Base-by-base conservation (phyloP, 2,888 invertebrate species). In the Anoplius nigerrimus region DNA sequence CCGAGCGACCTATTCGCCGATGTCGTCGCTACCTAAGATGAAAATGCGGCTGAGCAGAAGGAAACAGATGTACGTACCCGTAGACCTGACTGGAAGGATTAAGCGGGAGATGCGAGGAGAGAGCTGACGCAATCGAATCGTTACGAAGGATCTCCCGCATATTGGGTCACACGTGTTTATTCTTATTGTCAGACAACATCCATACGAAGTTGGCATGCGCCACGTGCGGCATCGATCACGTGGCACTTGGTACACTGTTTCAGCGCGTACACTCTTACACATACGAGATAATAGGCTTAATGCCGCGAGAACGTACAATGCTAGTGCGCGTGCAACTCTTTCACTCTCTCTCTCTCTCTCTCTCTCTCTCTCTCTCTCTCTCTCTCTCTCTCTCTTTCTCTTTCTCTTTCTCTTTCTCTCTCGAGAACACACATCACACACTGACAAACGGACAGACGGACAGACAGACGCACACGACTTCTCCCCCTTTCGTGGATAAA, bases 111-210 rank as follows among this genome's bases (percentile, higher is more conserved):
- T 34, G 4, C 6, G 34, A 34, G 34, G 8, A 34, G 34, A 34
- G 34, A 2, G 34, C 11, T 11, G 34, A 34, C 34, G 11, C 6
- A 34, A 34, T 34, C 8, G 34, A n/a, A 1, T 6, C 6, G 34
- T 34, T 34, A 34, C 11, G 34, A 34, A 34, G 34, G 34, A 34
- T 34, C 34, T 6, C 34, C 1, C 11, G 11, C n/a, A 34, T 34
- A 34, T 34, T 34, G 18, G n/a, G 76, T 80, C 82, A 84, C 81
- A 82, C 81, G 61, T 78, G 75, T 82, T 84, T 84, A 66, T 76
- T 84, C 48, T 83, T 80, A 83, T 85, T 84, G 76, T 86, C 82
- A 62, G 72, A 81, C 74, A 82, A 84, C 80, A 85, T 77, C 75
- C 78, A 75, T 72, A 78, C 71, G 62, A 78, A 78, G 21, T 57